Percentiles rank a stretch among this genome's conserved stretches.
Conservation (phyloP, 2,888 invertebrate species). For the Pycnomerus fuliginosus region DNA sequence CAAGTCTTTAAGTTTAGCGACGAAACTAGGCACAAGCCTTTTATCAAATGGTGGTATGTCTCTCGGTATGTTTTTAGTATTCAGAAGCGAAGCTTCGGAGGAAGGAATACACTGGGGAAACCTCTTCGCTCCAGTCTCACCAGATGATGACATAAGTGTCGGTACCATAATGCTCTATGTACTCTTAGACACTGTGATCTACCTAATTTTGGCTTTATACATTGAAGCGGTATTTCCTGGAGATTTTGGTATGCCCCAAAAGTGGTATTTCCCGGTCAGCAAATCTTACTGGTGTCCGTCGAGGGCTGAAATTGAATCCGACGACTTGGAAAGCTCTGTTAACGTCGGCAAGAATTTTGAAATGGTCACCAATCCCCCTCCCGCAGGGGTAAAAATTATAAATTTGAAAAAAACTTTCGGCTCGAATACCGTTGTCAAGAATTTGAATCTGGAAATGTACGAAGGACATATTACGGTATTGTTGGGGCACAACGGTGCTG, state of each 20-base stretch:
- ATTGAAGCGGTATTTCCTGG: constrained; percentile 83
- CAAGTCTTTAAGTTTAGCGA: constrained; percentile 57
- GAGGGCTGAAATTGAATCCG: background rate
- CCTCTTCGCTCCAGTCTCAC: constrained; percentile 59
- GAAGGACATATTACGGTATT: constrained; percentile 80
- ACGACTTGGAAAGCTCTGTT: background rate
- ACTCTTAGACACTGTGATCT: constrained; percentile 64
- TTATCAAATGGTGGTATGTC: constrained; percentile 80
- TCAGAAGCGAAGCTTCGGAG: constrained; percentile 71
- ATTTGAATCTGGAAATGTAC: constrained; percentile 71
- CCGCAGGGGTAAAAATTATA: constrained; percentile 53
- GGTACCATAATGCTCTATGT: constrained; percentile 71
- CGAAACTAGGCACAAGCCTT: constrained; percentile 66
- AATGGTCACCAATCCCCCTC: constrained; percentile 47
- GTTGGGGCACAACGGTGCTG: constrained; percentile 79
- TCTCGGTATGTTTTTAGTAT: constrained; percentile 71
- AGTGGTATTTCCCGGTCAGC: constrained; percentile 74
- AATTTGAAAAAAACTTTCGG: constrained; percentile 61
- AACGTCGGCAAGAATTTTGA: constrained; percentile 45
- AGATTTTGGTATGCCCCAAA: constrained; percentile 74
- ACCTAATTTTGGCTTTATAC: constrained; percentile 74
- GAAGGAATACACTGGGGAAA: constrained; percentile 65
- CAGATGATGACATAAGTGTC: constrained; percentile 66
- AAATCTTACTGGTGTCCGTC: constrained; percentile 1
- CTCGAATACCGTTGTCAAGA: constrained; percentile 59